Conservation (phyloP, 2,113 vertebrate genomes). For the Chrysochloris asiatica region DNA sequence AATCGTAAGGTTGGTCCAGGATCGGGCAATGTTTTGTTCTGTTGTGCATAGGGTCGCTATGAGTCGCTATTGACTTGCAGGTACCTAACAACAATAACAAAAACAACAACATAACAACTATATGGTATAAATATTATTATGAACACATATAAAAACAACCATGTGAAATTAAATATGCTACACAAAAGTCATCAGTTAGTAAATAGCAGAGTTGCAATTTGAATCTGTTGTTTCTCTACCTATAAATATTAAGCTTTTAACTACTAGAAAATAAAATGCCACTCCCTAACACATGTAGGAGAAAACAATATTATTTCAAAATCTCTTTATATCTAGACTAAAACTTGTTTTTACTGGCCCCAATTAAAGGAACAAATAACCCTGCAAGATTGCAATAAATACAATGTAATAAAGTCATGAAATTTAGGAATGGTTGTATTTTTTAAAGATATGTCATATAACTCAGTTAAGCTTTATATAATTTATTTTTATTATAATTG, state of each 20-base stretch:
- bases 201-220: too few relatives aligned
- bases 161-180: background rate
- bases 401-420: background rate
- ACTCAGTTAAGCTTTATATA: slow-evolving; percentile 27
- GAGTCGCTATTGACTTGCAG: too few relatives aligned
- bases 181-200: background rate
- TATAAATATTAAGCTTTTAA: slow-evolving; percentile 7
- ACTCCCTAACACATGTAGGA: background rate
- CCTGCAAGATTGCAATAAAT: background rate
- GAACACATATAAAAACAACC: too few relatives aligned
- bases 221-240: too few relatives aligned
- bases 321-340: background rate
- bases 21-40: too few relatives aligned
- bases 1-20: too few relatives aligned
- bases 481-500: slow-evolving; percentile 52
- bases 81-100: too few relatives aligned
- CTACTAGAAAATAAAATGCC: background rate
- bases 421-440: background rate
- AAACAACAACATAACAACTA: too few relatives aligned
- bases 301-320: background rate
- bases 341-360: slow-evolving; percentile 13
- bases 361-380: background rate
- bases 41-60: too few relatives aligned
- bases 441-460: background rate
- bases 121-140: too few relatives aligned